Conservation (phyloP, 2,113 vertebrate species). For the Rhynchomys soricoides region DNA sequence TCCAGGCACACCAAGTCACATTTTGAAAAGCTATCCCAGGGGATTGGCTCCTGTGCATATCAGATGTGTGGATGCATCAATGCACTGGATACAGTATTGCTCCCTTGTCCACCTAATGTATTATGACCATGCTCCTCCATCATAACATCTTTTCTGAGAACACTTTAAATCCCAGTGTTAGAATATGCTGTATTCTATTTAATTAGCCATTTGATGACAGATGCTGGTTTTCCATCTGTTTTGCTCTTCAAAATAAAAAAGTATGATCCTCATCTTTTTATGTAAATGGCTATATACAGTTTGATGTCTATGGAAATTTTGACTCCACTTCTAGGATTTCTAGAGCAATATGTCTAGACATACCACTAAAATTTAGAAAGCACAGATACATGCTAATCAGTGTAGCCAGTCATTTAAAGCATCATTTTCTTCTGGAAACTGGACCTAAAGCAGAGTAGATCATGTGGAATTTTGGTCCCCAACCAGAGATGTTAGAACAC, state of each 20-base stretch:
- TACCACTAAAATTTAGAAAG: conserved; percentile 40
- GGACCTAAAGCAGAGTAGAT: background rate
- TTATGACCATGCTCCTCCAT: background rate
- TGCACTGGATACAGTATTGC: conserved; percentile 3
- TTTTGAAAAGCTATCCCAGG: background rate
- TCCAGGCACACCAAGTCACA: background rate
- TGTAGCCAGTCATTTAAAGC: conserved; percentile 3
- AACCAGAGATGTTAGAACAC: background rate
- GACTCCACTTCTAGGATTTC: conserved; percentile 57
- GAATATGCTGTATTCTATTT: conserved; percentile 46
- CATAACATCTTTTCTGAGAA: conserved; percentile 53
- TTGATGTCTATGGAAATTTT: conserved; percentile 39
- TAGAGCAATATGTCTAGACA: conserved; percentile 43
- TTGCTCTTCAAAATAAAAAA: conserved; percentile 59
- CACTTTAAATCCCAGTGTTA: conserved; percentile 34
- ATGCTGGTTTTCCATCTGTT: conserved; percentile 32
- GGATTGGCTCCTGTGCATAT: background rate
- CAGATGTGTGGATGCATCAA: background rate
- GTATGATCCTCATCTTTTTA: background rate
- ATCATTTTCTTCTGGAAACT: conserved; percentile 47
- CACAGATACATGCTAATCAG: background rate
- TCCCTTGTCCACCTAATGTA: conserved; percentile 24
- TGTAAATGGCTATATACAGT: conserved; percentile 52
- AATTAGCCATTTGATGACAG: conserved; percentile 28
- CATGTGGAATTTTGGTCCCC: background rate